A percentile compares a stretch with the other conserved stretches of the same genome.
These are phyloP conservation scores for Pocota personata DNA, from an alignment of 2,888 invertebrate genomes.

Conservation along the genomic window DNA sequence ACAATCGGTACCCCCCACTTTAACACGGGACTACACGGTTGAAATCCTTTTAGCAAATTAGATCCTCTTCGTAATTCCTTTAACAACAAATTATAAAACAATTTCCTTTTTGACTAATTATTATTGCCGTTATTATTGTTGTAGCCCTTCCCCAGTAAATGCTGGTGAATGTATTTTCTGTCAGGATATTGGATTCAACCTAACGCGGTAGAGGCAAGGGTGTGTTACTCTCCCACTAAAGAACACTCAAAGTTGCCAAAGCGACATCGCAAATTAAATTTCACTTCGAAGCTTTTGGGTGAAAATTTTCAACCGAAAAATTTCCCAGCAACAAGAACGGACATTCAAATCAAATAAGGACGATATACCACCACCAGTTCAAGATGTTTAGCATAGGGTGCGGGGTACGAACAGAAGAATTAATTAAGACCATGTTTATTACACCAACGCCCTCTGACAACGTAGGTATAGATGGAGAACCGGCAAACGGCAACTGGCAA, in stretches of 20 bases:
- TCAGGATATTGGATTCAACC: conserved; percentile 18
- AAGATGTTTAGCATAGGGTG: conserved; percentile 31
- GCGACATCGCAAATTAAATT: conserved; percentile 61
- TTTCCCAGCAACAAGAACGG: conserved; percentile 17
- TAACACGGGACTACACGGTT: conserved; percentile 5
- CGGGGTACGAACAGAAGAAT: conserved; percentile 36
- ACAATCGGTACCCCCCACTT: conserved; percentile 4
- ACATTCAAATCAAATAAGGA: conserved; percentile 51
- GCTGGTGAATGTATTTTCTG: conserved; percentile 7
- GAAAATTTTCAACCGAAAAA: not conserved
- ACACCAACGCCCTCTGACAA: conserved; percentile 24
- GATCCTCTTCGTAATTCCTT: conserved; percentile 58
- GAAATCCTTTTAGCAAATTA: conserved; percentile 67
- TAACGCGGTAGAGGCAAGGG: not conserved
- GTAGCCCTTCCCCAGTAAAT: conserved; percentile 8
- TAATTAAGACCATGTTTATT: conserved; percentile 67
- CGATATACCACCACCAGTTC: conserved; percentile 33
- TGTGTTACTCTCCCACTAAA: not conserved
- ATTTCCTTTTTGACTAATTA: conserved; percentile 64
- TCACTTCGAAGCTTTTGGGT: conserved; percentile 19
- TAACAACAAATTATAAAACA: conserved; percentile 70
- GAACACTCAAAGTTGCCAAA: conserved; percentile 54
- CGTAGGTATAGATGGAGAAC: not conserved
- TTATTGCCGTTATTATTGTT: conserved; percentile 60
- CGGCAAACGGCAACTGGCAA: not conserved